Conservation (phyloP, 2,888 invertebrate genomes). For the Pocota personata region DNA sequence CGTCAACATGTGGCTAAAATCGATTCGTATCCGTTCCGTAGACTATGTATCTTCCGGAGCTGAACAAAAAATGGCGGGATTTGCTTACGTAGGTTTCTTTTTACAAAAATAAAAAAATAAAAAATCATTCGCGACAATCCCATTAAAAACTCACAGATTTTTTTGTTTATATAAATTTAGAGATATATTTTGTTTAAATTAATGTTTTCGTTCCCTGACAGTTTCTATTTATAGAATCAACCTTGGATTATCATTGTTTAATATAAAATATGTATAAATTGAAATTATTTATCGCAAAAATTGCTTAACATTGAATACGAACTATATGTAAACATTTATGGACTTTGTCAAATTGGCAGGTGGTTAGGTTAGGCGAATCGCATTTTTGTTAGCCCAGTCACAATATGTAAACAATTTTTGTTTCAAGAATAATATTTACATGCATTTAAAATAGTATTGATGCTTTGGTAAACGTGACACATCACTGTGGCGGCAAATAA, state of each 20-base stretch:
- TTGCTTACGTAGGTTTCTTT: background rate
- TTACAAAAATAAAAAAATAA: too few relatives aligned
- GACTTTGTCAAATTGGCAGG: conserved; percentile 25
- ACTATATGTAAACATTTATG: conserved; percentile 6
- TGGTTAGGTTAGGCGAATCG: conserved; percentile 44
- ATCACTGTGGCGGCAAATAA: background rate
- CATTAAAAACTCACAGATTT: background rate
- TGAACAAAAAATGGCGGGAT: background rate
- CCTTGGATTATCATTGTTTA: conserved; percentile 21
- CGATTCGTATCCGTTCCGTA: too few relatives aligned
- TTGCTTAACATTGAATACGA: background rate
- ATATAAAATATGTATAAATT: background rate
- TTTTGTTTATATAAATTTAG: background rate
- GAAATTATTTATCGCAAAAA: conserved; percentile 10
- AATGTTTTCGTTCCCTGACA: conserved; percentile 4
- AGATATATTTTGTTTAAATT: background rate
- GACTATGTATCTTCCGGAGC: background rate
- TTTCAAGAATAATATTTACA: conserved; percentile 34
- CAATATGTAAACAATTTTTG: conserved; percentile 27
- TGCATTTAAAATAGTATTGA: conserved; percentile 11
- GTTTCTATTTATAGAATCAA: conserved; percentile 4
- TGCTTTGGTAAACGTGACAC: background rate
- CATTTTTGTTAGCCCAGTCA: conserved; percentile 64
- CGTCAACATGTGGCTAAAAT: background rate
- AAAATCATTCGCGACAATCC: background rate